Conservation (phyloP, 2,797 vertebrate genomes). For the Cephalopachus bancanus region DNA sequence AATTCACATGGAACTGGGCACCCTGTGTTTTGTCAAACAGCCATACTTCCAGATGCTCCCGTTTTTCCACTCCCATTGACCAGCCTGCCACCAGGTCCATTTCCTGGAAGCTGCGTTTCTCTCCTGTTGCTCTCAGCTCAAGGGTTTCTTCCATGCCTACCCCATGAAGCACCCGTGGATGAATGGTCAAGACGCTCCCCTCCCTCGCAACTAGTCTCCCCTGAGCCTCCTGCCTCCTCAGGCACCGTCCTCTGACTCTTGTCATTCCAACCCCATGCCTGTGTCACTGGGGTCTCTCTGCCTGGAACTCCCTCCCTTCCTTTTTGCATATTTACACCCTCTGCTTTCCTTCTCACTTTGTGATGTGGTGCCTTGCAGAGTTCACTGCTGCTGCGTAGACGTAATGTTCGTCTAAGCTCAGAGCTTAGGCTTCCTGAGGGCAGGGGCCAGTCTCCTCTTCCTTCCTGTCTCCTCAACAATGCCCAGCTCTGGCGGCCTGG, state of each 20-base stretch:
- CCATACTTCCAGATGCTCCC: not conserved
- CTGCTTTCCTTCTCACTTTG: slow-evolving; percentile 18
- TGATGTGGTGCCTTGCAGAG: slow-evolving; percentile 18
- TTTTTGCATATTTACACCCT: not conserved
- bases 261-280: not conserved
- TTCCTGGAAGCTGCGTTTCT: not conserved
- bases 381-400: slow-evolving; percentile 19
- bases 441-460: slow-evolving; percentile 65
- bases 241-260: not conserved
- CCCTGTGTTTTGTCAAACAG: not conserved
- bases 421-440: slow-evolving; percentile 70
- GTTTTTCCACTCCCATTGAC: not conserved
- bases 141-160: not conserved
- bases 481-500: slow-evolving; percentile 71
- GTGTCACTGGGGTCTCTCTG: not conserved
- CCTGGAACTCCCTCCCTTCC: not conserved
- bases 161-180: not conserved
- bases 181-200: not conserved
- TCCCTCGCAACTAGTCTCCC: not conserved
- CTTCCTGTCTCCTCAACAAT: slow-evolving; percentile 66
- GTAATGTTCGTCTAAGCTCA: slow-evolving; percentile 67
- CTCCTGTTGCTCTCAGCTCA: not conserved
- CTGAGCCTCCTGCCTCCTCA: not conserved
- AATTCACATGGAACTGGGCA: not conserved
- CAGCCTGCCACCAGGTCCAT: not conserved